Percentiles rank a stretch among this genome's conserved stretches.
These are phyloP conservation scores for Coendou prehensilis DNA, from an alignment of 2,797 vertebrate species.

Conservation along the genomic window DNA sequence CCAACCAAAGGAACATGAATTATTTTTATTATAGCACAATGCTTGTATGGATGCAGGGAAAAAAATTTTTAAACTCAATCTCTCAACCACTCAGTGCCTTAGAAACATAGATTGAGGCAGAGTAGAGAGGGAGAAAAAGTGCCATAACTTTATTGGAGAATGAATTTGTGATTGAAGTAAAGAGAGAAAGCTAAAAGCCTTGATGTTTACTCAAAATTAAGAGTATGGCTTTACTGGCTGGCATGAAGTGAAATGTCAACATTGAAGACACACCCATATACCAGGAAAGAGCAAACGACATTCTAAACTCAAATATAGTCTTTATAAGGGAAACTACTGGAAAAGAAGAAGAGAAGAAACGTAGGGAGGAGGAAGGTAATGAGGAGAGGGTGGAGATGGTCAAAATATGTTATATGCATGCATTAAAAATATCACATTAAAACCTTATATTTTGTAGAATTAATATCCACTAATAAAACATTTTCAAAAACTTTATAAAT, in stretches of 20 bases:
- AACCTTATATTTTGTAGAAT: not conserved
- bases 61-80: not conserved
- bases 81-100: not conserved
- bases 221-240: not conserved
- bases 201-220: not conserved
- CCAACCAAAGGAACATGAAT: not conserved
- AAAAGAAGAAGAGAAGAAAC: not conserved
- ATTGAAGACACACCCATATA: not conserved
- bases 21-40: not conserved
- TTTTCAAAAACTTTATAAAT: not conserved
- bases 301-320: not conserved
- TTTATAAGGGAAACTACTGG: not conserved
- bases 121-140: not conserved
- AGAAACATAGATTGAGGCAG: not conserved
- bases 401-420: not conserved
- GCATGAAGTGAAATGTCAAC: not conserved
- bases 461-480: not conserved
- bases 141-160: not conserved
- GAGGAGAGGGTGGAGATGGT: not conserved
- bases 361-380: not conserved
- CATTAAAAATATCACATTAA: not conserved
- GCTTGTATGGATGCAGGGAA: not conserved
- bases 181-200: not conserved
- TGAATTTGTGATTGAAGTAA: not conserved
- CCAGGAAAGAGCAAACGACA: not conserved